Evolutionary conservation across 1,140 invertebrate species (phyloP).

Genomic region (Lordiphosa clarofinis): DNA sequence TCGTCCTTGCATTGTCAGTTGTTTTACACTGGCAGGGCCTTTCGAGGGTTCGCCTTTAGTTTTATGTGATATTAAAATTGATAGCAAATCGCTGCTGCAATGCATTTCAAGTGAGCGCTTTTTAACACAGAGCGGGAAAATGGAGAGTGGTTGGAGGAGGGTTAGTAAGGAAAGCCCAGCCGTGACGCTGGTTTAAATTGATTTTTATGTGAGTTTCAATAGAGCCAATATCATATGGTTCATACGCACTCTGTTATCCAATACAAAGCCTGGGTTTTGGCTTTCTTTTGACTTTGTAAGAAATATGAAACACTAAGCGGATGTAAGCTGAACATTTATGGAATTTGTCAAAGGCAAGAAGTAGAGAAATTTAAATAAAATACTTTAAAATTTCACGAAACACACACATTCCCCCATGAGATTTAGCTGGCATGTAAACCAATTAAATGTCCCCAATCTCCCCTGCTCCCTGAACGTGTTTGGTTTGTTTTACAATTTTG

Average conservation of each 20-base stretch:
- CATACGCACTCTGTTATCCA: too few species aligned
- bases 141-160: neutral
- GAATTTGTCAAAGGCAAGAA: too few species aligned
- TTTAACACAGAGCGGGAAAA: constrained; percentile 3
- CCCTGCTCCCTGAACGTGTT: constrained; percentile 34
- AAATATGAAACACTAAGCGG: too few species aligned
- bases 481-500: constrained; percentile 61
- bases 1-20: constrained; percentile 18
- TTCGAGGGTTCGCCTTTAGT: constrained; percentile 63
- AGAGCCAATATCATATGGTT: constrained; percentile 68
- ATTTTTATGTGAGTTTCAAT: constrained; percentile 73
- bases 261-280: too few species aligned
- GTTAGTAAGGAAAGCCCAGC: neutral
- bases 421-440: constrained; percentile 40
- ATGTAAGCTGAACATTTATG: too few species aligned
- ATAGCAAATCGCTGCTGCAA: constrained; percentile 72
- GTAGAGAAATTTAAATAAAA: too few species aligned
- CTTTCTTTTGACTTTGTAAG: too few species aligned
- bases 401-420: constrained; percentile 46
- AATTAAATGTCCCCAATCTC: constrained; percentile 52
- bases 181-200: constrained; percentile 54
- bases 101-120: constrained; percentile 57
- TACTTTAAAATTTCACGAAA: constrained; percentile 60
- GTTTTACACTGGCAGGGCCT: constrained; percentile 60
- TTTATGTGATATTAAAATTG: constrained; percentile 78